Evolutionary conservation across 2,888 invertebrate species (phyloP).

Genomic region (Sinopyrophorus schimmeli): DNA sequence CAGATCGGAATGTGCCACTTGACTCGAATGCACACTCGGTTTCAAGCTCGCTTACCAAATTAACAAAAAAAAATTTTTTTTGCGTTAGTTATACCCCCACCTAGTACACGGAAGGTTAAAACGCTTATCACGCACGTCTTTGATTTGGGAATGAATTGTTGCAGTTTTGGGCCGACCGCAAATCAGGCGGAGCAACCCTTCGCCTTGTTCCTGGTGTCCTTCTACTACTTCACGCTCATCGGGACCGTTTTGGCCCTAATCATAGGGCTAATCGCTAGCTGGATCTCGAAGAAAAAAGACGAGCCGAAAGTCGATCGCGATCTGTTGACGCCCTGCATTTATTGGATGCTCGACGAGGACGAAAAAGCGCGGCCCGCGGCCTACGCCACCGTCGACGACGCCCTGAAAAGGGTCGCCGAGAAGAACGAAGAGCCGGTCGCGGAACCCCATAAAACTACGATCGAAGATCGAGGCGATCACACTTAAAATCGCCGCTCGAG

Average conservation of each 20-base stretch:
- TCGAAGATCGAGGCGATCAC: too few species aligned
- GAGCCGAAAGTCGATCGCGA: conserved; percentile 25
- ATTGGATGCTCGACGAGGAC: conserved; percentile 7
- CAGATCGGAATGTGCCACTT: too few species aligned
- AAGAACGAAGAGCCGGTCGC: conserved; percentile 1
- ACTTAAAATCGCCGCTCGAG: too few species aligned
- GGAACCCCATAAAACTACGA: too few species aligned
- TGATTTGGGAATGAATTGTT: background rate
- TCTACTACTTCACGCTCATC: conserved; percentile 39
- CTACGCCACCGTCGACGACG: conserved; percentile 5
- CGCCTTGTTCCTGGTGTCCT: conserved; percentile 40
- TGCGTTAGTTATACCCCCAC: too few species aligned
- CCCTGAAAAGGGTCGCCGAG: background rate
- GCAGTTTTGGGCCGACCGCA: background rate
- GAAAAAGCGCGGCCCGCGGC: background rate
- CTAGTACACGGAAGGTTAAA: too few species aligned
- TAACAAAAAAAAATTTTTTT: too few species aligned
- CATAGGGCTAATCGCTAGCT: conserved; percentile 31
- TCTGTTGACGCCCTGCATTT: conserved; percentile 29
- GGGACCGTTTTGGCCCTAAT: conserved; percentile 24
- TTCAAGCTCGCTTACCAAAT: too few species aligned
- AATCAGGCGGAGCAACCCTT: conserved; percentile 17
- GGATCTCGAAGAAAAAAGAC: conserved; percentile 24
- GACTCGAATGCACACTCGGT: too few species aligned
- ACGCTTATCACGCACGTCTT: background rate